These are phyloP conservation scores for Eriosoma lanigerum DNA, from an alignment of 1,140 invertebrate species.

Conservation along the genomic window DNA sequence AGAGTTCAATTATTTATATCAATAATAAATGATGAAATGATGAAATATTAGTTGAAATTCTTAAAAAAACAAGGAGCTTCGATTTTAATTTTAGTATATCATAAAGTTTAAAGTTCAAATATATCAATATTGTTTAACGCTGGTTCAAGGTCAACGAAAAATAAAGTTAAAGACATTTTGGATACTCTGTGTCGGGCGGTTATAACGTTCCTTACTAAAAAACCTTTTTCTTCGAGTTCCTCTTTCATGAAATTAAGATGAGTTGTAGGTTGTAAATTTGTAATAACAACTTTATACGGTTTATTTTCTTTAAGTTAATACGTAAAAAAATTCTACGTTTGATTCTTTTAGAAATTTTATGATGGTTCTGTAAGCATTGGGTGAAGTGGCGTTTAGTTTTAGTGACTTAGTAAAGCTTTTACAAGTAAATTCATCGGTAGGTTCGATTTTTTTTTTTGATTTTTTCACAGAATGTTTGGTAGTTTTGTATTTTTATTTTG, in stretches of 20 bases:
- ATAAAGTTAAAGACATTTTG: neutral
- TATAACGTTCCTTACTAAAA: too few species aligned
- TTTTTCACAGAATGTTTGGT: neutral
- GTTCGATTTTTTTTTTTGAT: neutral
- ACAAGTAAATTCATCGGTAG: neutral
- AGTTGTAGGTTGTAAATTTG: neutral
- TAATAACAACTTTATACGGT: too few species aligned
- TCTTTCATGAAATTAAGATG: too few species aligned
- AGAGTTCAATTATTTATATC: too few species aligned
- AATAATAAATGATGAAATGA: too few species aligned
- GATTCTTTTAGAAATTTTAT: neutral
- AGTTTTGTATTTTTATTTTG: neutral
- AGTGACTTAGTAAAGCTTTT: neutral
- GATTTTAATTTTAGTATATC: neutral
- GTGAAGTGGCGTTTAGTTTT: neutral
- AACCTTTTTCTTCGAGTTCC: too few species aligned
- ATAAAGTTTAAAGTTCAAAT: neutral
- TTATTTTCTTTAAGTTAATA: neutral
- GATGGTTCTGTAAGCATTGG: neutral
- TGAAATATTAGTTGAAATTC: too few species aligned
- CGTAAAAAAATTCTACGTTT: neutral
- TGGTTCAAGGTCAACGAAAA: slow-evolving; percentile 24
- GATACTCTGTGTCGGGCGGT: neutral
- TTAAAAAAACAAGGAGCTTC: neutral
- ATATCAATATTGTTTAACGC: slow-evolving; percentile 15